These are phyloP conservation scores for Heterochromis multidens DNA, from an alignment of 2,113 vertebrate species.

Conservation along the genomic window DNA sequence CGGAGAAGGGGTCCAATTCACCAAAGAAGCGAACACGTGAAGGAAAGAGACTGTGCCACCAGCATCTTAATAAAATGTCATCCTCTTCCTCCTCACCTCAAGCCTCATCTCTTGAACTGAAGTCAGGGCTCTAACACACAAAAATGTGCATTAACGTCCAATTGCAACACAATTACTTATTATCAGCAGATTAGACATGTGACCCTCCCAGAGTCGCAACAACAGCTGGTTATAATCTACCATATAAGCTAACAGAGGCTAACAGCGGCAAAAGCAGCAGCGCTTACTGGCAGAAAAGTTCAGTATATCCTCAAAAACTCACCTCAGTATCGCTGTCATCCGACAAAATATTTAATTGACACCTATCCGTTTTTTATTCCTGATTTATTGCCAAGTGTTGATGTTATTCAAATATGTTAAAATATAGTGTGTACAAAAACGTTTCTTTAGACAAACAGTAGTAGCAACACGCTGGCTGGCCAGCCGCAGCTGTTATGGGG, in stretches of 20 bases:
- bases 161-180: too few relatives aligned
- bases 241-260: neutral
- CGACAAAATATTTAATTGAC: too few relatives aligned
- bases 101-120: neutral
- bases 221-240: neutral
- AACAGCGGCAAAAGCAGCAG: accelerated
- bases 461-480: too few relatives aligned
- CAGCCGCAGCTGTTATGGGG: too few relatives aligned
- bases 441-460: too few relatives aligned
- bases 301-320: neutral
- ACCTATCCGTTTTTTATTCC: too few relatives aligned
- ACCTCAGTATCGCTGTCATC: neutral
- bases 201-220: neutral
- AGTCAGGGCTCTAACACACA: neutral
- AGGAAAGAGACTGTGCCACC: neutral
- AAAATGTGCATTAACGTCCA: too few relatives aligned
- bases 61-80: neutral
- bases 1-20: neutral
- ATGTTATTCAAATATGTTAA: too few relatives aligned
- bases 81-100: neutral
- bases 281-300: neutral
- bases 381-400: too few relatives aligned
- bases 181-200: neutral
- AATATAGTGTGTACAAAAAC: too few relatives aligned
- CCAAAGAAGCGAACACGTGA: neutral